These are phyloP conservation scores for Rhinoderma darwinii DNA, from an alignment of 2,113 vertebrate species.

Conservation along the genomic window DNA sequence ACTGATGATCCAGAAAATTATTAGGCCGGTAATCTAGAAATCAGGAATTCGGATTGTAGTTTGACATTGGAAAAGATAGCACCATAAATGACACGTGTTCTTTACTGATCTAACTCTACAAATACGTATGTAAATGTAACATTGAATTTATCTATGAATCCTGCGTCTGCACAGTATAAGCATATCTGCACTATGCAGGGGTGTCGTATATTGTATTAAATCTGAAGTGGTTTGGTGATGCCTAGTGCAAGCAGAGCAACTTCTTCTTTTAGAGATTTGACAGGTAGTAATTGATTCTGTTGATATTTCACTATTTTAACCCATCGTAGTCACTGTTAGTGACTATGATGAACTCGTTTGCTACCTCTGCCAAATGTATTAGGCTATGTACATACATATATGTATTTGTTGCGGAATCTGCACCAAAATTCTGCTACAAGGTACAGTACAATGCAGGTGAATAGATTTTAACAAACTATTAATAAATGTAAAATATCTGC, in stretches of 20 bases:
- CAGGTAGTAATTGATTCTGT: no score
- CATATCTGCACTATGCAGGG: neutral
- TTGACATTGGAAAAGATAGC: neutral
- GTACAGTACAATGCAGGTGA: no score
- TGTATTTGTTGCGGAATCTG: no score
- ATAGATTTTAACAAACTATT: no score
- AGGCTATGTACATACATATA: no score
- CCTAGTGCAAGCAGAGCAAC: neutral
- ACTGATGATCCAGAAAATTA: neutral
- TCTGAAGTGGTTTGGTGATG: neutral
- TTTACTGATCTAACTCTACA: neutral
- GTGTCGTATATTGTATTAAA: neutral
- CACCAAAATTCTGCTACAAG: no score
- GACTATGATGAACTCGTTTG: no score
- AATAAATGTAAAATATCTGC: no score
- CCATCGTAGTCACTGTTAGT: no score
- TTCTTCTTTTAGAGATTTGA: neutral
- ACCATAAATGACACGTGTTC: neutral
- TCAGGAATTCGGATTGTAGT: neutral
- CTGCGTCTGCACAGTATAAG: neutral
- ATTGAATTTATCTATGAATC: neutral
- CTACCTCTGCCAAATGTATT: no score
- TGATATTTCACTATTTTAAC: no score
- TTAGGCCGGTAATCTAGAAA: neutral
- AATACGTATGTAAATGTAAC: no score